Evolutionary conservation across 1,140 invertebrate genomes (phyloP).

Genomic region (Drosophila quadrilineata): DNA sequence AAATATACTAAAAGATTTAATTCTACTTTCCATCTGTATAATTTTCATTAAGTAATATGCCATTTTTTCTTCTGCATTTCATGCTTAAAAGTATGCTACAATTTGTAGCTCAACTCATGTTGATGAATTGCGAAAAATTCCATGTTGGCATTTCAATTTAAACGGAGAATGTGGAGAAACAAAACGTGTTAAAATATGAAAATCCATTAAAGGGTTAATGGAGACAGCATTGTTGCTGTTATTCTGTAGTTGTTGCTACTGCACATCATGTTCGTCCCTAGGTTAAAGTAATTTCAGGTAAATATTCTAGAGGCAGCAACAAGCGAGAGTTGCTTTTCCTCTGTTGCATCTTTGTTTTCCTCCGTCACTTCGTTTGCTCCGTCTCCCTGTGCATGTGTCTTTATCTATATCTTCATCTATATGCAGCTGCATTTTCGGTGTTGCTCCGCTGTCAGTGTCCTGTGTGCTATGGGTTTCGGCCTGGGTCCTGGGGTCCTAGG

Average conservation of each 20-base stretch:
- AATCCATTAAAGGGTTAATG: constrained; percentile 40
- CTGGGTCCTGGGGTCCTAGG: constrained; percentile 3
- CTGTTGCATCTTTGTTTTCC: not conserved
- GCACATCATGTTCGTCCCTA: not conserved
- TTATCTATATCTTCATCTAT: not conserved
- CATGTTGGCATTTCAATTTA: constrained; percentile 24
- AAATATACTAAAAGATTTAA: not conserved
- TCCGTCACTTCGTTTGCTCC: too few relatives aligned
- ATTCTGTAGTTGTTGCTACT: not conserved
- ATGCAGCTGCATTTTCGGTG: not conserved
- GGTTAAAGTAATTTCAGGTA: constrained; percentile 30
- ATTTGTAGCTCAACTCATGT: not conserved
- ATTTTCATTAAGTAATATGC: not conserved
- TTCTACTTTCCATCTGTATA: not conserved
- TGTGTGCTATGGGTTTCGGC: not conserved
- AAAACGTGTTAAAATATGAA: constrained; percentile 29
- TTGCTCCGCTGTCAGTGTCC: too few relatives aligned
- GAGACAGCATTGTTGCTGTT: not conserved
- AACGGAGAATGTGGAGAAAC: constrained; percentile 11
- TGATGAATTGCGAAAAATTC: not conserved
- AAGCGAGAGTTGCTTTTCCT: not conserved
- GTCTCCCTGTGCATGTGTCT: not conserved
- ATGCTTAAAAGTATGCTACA: not conserved
- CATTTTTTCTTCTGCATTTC: not conserved
- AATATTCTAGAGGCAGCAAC: constrained; percentile 7